Evolutionary conservation across 2,797 vertebrate species (phyloP).

Genomic region (Astyanax mexicanus): DNA sequence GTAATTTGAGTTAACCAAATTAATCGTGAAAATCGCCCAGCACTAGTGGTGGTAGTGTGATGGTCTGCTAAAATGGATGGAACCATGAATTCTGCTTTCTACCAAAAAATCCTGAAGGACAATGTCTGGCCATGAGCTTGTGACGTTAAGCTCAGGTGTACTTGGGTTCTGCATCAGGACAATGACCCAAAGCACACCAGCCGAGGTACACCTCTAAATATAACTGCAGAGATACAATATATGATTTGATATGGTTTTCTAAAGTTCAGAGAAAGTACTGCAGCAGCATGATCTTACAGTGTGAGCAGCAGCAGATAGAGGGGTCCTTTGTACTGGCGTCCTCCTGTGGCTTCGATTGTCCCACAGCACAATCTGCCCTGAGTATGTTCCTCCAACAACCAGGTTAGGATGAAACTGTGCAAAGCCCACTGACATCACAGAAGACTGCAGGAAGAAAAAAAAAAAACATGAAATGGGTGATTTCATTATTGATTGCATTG

Average conservation of each 20-base stretch:
- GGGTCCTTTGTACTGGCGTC: conserved; percentile 86
- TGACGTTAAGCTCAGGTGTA: too few relatives aligned
- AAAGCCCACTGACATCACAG: conserved; percentile 88
- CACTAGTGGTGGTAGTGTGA: too few relatives aligned
- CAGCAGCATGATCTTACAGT: conserved; percentile 49
- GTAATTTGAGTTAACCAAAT: too few relatives aligned
- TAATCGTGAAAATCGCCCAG: too few relatives aligned
- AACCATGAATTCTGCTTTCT: too few relatives aligned
- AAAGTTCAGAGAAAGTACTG: not conserved
- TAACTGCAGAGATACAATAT: not conserved
- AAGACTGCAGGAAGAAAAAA: conserved; percentile 76
- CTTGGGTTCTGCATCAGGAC: too few relatives aligned
- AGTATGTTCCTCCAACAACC: conserved; percentile 86
- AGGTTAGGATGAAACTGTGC: conserved; percentile 89
- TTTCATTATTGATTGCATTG: not conserved
- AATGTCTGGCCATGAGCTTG: too few relatives aligned
- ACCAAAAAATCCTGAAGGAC: too few relatives aligned
- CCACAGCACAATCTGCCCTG: conserved; percentile 87
- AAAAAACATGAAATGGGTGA: not conserved
- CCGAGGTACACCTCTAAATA: too few relatives aligned
- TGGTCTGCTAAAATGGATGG: too few relatives aligned
- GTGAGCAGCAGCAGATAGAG: conserved; percentile 74
- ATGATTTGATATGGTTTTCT: not conserved
- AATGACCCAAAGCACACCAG: too few relatives aligned
- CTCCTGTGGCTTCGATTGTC: conserved; percentile 88